phyloP scores from a whole-genome alignment of 2,888 invertebrate genomes.

The Matsumyia berberina region DNA sequence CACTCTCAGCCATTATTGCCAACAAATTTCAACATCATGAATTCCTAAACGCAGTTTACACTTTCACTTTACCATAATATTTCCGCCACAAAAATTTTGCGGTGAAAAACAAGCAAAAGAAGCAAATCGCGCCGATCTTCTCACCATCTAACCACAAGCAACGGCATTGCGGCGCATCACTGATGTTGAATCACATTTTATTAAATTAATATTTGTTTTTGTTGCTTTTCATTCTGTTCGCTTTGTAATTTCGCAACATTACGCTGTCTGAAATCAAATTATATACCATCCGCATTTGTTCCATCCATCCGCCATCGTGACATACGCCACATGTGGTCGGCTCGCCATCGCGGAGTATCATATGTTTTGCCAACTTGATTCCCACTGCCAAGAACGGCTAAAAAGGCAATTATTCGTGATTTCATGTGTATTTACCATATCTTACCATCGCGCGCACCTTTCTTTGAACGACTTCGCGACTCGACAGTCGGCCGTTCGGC shows the following conservation, averaged over 20 bases:
- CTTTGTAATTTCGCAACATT: constrained; percentile 62
- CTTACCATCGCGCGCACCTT: constrained; percentile 66
- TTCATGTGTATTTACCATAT: constrained; percentile 73
- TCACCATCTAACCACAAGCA: constrained; percentile 34
- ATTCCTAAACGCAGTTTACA: constrained; percentile 74
- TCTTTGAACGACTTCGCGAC: constrained; percentile 47
- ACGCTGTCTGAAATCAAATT: constrained; percentile 62
- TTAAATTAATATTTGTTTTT: constrained; percentile 66
- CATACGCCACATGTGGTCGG: constrained; percentile 72
- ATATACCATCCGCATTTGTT: constrained; percentile 66
- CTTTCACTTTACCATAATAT: constrained; percentile 72
- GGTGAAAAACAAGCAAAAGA: constrained; percentile 34
- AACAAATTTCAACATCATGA: constrained; percentile 69
- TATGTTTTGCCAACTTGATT: constrained; percentile 60
- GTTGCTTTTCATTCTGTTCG: constrained; percentile 31
- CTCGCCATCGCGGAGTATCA: constrained; percentile 49
- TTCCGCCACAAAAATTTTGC: constrained; percentile 52
- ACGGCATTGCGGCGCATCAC: neutral
- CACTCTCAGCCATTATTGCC: constrained; percentile 28
- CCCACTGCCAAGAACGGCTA: constrained; percentile 59
- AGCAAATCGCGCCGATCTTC: constrained; percentile 37
- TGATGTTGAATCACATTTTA: constrained; percentile 51
- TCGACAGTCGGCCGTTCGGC: constrained; percentile 10
- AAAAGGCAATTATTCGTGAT: constrained; percentile 74
- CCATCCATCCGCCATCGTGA: constrained; percentile 69